These are phyloP conservation scores for Coremacera marginata DNA, from an alignment of 2,888 invertebrate species.

Conservation along the genomic window DNA sequence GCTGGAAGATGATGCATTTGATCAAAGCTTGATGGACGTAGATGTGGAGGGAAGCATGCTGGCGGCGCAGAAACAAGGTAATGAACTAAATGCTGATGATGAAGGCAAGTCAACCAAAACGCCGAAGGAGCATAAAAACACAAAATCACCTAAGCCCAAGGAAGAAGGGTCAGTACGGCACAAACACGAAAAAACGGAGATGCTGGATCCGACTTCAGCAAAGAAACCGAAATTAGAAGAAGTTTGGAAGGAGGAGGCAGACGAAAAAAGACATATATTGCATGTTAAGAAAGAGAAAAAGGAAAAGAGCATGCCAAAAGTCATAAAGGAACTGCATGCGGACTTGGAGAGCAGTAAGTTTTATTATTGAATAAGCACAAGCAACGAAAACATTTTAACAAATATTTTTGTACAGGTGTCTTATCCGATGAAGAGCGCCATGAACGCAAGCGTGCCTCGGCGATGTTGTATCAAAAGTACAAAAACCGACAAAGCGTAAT, in stretches of 20 bases:
- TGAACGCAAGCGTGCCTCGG: conserved; percentile 76
- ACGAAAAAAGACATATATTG: conserved; percentile 42
- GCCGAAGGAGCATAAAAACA: neutral
- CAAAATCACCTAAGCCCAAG: neutral
- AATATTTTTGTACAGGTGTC: conserved; percentile 52
- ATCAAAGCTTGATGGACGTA: conserved; percentile 58
- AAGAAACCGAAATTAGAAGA: conserved; percentile 32
- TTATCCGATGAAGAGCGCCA: conserved; percentile 76
- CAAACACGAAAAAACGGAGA: neutral
- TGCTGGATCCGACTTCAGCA: neutral
- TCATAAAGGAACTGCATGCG: conserved; percentile 27
- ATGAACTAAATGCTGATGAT: conserved; percentile 4
- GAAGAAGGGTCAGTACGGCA: neutral
- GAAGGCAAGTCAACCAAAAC: neutral
- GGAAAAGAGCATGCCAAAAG: conserved; percentile 34
- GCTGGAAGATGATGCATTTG: conserved; percentile 75
- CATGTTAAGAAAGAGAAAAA: conserved; percentile 48
- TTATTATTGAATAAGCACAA: neutral
- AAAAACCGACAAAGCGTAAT: conserved; percentile 84
- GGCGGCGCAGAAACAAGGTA: neutral
- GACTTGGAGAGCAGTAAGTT: conserved; percentile 62
- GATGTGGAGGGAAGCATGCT: conserved; percentile 51
- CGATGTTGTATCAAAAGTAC: conserved; percentile 80
- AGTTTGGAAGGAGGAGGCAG: conserved; percentile 18
- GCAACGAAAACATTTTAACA: neutral